Conservation (phyloP, 2,888 invertebrate species). For the Nineta flava region DNA sequence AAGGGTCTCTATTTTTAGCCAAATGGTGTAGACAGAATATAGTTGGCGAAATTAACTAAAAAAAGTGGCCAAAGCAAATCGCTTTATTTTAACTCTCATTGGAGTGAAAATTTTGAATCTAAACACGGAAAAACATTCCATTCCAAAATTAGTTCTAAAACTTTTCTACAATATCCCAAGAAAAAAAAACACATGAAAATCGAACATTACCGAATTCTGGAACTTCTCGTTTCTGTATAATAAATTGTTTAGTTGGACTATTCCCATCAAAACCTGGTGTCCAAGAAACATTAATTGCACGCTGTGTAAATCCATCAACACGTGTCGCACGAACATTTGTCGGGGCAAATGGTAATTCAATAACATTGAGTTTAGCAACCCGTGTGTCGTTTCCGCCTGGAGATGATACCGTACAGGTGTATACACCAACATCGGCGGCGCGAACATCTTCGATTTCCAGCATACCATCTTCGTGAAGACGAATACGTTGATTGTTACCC, state of each 20-base stretch:
- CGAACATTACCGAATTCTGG: slow-evolving; percentile 61
- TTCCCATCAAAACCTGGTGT: slow-evolving; percentile 95
- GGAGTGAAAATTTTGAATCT: too few relatives aligned
- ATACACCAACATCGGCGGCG: slow-evolving; percentile 85
- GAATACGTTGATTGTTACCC: slow-evolving; percentile 50
- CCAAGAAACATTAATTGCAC: slow-evolving; percentile 86
- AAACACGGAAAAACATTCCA: too few relatives aligned
- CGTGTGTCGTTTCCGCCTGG: slow-evolving; percentile 88
- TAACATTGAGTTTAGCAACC: slow-evolving; percentile 67
- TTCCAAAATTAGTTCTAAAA: too few relatives aligned
- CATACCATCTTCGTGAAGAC: slow-evolving; percentile 66
- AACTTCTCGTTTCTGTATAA: slow-evolving; percentile 79
- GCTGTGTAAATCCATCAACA: slow-evolving; percentile 45
- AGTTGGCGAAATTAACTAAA: too few relatives aligned
- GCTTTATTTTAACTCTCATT: too few relatives aligned
- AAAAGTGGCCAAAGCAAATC: too few relatives aligned
- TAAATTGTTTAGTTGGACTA: slow-evolving; percentile 83
- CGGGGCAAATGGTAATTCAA: slow-evolving; percentile 91
- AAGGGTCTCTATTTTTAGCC: too few relatives aligned
- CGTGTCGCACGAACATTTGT: slow-evolving; percentile 65
- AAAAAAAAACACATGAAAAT: slow-evolving; percentile 9
- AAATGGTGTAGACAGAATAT: too few relatives aligned
- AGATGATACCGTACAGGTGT: slow-evolving; percentile 80
- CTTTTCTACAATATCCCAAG: too few relatives aligned
- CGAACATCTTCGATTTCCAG: slow-evolving; percentile 77